phyloP scores from a whole-genome alignment of 2,888 invertebrate species.

The Agrochola litura region DNA sequence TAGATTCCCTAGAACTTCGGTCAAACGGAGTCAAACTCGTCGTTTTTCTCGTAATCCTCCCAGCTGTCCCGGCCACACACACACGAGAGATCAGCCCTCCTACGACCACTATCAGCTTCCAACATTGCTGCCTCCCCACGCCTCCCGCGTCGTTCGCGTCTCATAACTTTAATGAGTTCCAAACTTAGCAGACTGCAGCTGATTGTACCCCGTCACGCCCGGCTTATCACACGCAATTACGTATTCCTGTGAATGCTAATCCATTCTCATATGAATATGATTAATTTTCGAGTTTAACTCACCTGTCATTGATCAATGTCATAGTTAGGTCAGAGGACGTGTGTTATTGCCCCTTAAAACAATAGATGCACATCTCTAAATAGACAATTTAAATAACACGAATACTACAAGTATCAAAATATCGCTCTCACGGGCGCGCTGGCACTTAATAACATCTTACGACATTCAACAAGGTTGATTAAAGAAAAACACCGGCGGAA shows the following conservation, averaged over 20 bases:
- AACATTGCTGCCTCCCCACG: neutral
- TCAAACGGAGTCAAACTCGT: neutral
- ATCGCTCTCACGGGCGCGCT: neutral
- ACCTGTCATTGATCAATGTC: slow-evolving; percentile 9
- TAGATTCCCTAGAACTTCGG: neutral
- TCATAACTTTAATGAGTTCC: slow-evolving; percentile 23
- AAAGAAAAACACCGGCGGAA: neutral
- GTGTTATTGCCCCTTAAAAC: neutral
- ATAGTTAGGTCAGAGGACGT: neutral
- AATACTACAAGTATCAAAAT: neutral
- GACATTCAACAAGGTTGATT: neutral
- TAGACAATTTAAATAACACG: neutral
- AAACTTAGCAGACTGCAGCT: slow-evolving; percentile 33
- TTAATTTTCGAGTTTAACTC: neutral
- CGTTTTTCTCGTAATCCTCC: neutral
- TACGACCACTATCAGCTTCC: neutral
- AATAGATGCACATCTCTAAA: neutral
- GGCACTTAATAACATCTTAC: neutral
- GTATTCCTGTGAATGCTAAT: slow-evolving; percentile 19
- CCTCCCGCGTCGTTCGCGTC: neutral
- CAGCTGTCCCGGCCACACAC: neutral
- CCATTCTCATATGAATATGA: neutral
- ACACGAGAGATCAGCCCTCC: neutral
- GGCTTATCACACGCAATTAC: neutral
- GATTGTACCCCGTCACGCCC: neutral